Evolutionary conservation across 2,797 vertebrate genomes (phyloP).

Genomic region (Amniataba percoides): DNA sequence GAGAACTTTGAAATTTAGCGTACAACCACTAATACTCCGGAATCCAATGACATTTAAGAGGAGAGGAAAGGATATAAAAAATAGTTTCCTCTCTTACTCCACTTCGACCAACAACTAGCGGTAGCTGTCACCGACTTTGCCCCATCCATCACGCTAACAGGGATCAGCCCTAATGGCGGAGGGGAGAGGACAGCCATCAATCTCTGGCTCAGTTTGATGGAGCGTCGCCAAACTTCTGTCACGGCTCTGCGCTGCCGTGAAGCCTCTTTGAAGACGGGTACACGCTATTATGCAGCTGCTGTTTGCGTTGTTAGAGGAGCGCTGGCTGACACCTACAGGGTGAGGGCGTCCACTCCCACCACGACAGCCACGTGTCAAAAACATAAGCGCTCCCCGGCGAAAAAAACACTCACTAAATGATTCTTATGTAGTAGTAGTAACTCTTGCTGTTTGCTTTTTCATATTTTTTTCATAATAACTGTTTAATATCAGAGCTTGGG

Average conservation of each 20-base stretch:
- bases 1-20: too few relatives aligned
- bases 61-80: background rate
- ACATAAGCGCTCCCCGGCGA: background rate
- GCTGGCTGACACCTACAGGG: background rate
- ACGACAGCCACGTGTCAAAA: slow-evolving; percentile 8
- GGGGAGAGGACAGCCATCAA: slow-evolving; percentile 24
- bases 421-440: background rate
- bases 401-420: slow-evolving; percentile 28
- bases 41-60: background rate
- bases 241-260: background rate
- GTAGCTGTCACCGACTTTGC: background rate
- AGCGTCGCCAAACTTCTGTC: slow-evolving; percentile 2
- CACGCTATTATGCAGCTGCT: slow-evolving; percentile 12
- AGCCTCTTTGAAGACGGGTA: slow-evolving; percentile 18
- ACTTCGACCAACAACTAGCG: background rate
- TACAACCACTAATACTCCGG: too few relatives aligned
- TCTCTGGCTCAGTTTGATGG: slow-evolving; percentile 32
- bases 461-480: slow-evolving; percentile 1
- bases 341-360: background rate
- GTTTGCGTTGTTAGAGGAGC: slow-evolving; percentile 15
- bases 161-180: slow-evolving; percentile 23
- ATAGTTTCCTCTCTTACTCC: background rate
- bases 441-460: background rate
- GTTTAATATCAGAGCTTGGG: slow-evolving; percentile 11
- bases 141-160: slow-evolving; percentile 42